A percentile compares a stretch with the other conserved stretches of the same genome.
Conservation (phyloP, 2,113 vertebrate genomes). For the Vulpes lagopus region DNA sequence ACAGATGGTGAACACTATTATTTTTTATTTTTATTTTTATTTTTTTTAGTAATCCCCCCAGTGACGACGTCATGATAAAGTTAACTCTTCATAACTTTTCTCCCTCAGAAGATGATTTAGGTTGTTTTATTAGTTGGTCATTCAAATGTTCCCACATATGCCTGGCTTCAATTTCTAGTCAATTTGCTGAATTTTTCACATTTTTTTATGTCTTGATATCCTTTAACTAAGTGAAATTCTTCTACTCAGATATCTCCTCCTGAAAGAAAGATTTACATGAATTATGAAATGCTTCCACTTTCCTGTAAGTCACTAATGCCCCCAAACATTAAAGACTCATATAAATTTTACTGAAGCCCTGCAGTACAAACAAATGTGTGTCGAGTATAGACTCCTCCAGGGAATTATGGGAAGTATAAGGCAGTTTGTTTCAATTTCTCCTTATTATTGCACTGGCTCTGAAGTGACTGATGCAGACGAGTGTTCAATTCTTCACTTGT, state of each 20-base stretch:
- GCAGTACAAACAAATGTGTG: slow-evolving; percentile 56
- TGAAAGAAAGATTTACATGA: slow-evolving; percentile 50
- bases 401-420: neutral
- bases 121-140: neutral
- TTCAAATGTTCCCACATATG: slow-evolving; percentile 12
- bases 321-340: neutral
- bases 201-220: slow-evolving; percentile 57
- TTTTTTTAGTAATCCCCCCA: neutral
- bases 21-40: neutral
- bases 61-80: neutral
- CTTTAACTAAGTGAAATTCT: slow-evolving; percentile 51
- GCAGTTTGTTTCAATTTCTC: slow-evolving; percentile 54
- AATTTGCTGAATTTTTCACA: slow-evolving; percentile 41
- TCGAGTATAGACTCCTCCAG: neutral
- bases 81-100: neutral
- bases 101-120: neutral
- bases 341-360: slow-evolving; percentile 30
- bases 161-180: neutral
- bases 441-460: neutral
- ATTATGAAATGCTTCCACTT: slow-evolving; percentile 60
- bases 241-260: slow-evolving; percentile 29
- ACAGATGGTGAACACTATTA: neutral
- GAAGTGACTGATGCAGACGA: neutral
- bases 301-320: slow-evolving; percentile 9
- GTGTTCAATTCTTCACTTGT: neutral